Base-by-base conservation (phyloP, 1,140 invertebrate species). In the Physella acuta region DNA sequence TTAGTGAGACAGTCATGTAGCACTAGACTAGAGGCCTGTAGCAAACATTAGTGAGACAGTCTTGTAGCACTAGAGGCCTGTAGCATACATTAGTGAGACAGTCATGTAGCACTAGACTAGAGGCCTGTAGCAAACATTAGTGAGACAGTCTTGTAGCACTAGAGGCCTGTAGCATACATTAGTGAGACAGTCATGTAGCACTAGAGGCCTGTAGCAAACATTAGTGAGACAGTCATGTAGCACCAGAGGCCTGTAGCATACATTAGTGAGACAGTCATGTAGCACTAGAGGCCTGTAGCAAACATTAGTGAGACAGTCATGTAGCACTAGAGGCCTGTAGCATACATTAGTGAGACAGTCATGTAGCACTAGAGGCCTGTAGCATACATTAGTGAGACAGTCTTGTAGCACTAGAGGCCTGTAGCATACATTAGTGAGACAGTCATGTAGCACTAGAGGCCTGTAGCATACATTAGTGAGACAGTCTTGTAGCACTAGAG, bases 1-100 rank as follows among this genome's bases (percentile, higher is more conserved):
- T 84, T 84, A 75, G 85, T 76, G 8, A 80, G 75, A 72, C 80
- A 82, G 76, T 86, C 85, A 68, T 85, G 85, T 14, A 80, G 52
- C 24, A 79, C 77, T 5, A 72, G 59, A 2, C n/a, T n/a, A n/a
- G n/a, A n/a, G 72, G 60, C 64, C 82, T 82, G 69, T 0, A 75
- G 71, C 61, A 55, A 16, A 60, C 14, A 67, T 1, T n/a, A n/a
- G n/a, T n/a, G n/a, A n/a, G n/a, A n/a, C n/a, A n/a, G n/a, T 86
- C 75, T 79, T 78, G 70, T 85, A 81, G 56, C 84, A 75, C 8
- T 79, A 75, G 31, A 75, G n/a, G 63, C 85, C 86, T 78, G 79
- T 85, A 24, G 81, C 72, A 3, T 73, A 56, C 20, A 86, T 76
- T 20, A 75, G 71, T 1, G 68, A 36, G 4, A 80, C 73, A 31